These are phyloP conservation scores for Plodia interpunctella DNA, from an alignment of 1,140 invertebrate genomes.

Conservation along the genomic window DNA sequence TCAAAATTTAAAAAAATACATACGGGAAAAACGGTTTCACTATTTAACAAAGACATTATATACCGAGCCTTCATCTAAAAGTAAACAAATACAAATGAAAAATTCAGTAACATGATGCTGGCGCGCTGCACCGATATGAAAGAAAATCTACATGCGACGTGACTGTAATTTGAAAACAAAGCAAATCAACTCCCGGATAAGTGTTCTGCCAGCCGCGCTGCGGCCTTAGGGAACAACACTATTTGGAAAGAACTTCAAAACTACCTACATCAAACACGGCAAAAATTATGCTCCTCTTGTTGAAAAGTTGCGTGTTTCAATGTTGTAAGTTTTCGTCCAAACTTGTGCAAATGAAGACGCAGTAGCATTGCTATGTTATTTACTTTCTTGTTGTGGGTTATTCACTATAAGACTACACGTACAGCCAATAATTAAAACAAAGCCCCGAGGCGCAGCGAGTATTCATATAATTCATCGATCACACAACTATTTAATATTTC, in stretches of 20 bases:
- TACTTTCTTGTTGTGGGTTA: slow-evolving; percentile 9
- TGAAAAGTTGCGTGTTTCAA: slow-evolving; percentile 4
- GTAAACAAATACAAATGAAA: neutral
- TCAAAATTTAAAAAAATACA: no score
- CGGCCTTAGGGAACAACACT: neutral
- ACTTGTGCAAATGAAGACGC: slow-evolving; percentile 14
- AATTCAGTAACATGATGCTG: no score
- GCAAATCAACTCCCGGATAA: slow-evolving; percentile 1
- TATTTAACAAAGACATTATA: no score
- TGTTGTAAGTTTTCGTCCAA: slow-evolving; percentile 8
- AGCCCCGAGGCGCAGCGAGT: no score
- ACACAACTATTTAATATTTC: no score
- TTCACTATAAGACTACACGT: no score
- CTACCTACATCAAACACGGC: neutral
- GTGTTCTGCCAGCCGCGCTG: neutral
- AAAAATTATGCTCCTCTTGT: slow-evolving; percentile 6
- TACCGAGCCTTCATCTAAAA: no score
- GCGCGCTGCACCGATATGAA: neutral
- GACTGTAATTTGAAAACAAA: neutral
- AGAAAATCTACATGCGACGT: neutral
- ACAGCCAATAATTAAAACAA: no score
- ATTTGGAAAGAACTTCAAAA: neutral
- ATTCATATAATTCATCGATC: no score
- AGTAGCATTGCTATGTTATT: slow-evolving; percentile 12
- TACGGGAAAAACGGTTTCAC: no score